Base-by-base conservation (phyloP, 2,113 vertebrate genomes). In the Tyrannus savana region DNA sequence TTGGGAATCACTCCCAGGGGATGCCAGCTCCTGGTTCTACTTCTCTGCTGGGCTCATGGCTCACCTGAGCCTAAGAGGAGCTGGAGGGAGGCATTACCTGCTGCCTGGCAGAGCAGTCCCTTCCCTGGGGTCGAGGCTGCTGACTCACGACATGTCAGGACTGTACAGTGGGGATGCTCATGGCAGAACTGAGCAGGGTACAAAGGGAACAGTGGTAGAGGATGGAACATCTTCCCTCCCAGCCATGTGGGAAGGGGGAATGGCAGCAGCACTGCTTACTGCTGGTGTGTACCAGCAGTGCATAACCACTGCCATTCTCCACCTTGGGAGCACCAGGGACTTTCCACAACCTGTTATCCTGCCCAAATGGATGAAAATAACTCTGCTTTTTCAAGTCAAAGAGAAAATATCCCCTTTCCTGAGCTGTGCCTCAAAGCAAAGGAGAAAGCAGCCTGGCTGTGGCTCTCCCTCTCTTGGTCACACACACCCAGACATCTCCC, bases 91-190 rank as follows among this genome's bases (percentile, higher is more conserved):
- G 62, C 1, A 0, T 31, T 12, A 37, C 30, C 19, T 4, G 16
- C 69, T 72, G 90, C 28, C 53, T 1, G 4, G 67, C 77, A 44
- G 50, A 64, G 58, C 23, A 6, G 31, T 7, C 46, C 69, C 58
- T 21, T 25, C 24, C 50, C 77, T 5, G 55, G 59, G 74, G 35
- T 23, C 0, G 3, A 27, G 56, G 33, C 59, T 2, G 4, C 63
- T n/a, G 49, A 6, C 55, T 55, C 7, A 6, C 0, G 27, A 28
- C 23, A 0, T 0, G 30, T 3, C 42, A 50, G 68, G 47, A 14
- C 6, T 46, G 0, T 0, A 4, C 0, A 24, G 50, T 0, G 74
- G 69, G 80, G 86, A 47, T 31, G n/a, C 27, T 67, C 60, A 19
- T 0, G 4, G 67, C 33, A 55, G 64, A 18, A 37, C 68, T 47